A percentile compares a stretch with the other conserved stretches of the same genome.
Conservation (phyloP, 2,113 vertebrate species). For the Ammodytes marinus region DNA sequence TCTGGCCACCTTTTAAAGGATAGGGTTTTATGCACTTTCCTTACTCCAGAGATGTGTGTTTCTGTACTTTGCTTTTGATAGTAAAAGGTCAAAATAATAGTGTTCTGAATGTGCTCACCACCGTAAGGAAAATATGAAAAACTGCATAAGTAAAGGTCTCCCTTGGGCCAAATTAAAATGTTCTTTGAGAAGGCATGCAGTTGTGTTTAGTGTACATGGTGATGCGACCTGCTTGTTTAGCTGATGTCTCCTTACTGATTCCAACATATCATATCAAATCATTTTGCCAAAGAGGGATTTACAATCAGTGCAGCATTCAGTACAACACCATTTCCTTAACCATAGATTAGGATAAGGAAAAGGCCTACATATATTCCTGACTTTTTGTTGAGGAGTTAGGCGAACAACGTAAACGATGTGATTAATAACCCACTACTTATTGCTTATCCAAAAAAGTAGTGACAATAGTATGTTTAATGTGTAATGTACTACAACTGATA, state of each 20-base stretch:
- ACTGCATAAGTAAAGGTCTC: background rate
- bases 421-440: too few species aligned
- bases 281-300: background rate
- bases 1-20: slow-evolving; percentile 27
- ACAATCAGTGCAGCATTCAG: background rate
- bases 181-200: background rate
- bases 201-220: background rate
- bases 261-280: background rate
- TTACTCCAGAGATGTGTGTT: background rate
- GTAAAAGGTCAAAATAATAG: slow-evolving; percentile 24
- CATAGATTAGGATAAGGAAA: background rate
- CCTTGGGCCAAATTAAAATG: background rate
- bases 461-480: too few species aligned
- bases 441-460: too few species aligned
- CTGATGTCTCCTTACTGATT: background rate
- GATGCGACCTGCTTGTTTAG: background rate
- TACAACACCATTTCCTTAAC: background rate
- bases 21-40: background rate
- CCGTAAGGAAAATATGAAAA: background rate
- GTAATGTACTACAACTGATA: too few species aligned
- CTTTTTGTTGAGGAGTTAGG: too few species aligned
- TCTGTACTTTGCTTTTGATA: slow-evolving; percentile 6
- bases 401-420: too few species aligned
- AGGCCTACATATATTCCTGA: background rate
- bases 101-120: background rate